Base-by-base conservation (phyloP, 2,113 vertebrate species). In the Sander lucioperca region DNA sequence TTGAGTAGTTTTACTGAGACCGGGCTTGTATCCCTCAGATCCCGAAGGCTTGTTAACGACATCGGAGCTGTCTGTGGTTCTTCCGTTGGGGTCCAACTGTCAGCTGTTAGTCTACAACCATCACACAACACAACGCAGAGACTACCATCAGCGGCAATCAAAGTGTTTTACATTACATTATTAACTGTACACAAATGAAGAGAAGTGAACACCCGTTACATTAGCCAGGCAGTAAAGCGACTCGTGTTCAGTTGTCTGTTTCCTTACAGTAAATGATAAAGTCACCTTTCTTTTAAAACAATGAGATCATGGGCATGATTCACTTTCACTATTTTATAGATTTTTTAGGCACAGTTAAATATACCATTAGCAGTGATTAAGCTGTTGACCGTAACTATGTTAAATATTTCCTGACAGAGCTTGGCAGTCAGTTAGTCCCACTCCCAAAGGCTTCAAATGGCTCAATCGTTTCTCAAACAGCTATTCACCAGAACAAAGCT, bases 401-500 rank as follows among this genome's bases (percentile, higher is more conserved):
- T 62, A 47, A 33, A 77, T 74, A 65, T 61, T 76, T 70, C 11
- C 15, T 47, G 53, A 65, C 67, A 80, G 53, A 58, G 15, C 57
- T 76, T 77, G 57, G 62, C 59, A 53, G 51, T 64, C 30, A 59
- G 15, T 76, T 45, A 21, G 43, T 50, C 27, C n/a, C 63, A 36
- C 45, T 50, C 67, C 68, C 72, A 77, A 66, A 78, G 19, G 23
- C 12, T 62, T 39, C 0, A 39, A 53, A 19, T 16, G 3, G 39
- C 59, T 58, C 25, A 47, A 74, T 69, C 23, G 18, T 70, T 56
- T 56, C 59, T 57, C 50, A 70, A 79, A 76, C 15, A 45, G 43
- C 10, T 18, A 53, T 80, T 70, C 56, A 80, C 4, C 63, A 39
- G 57, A 81, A 68, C 30, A 71, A 80, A 82, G 51, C 7, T 19